Percentiles rank a stretch among this genome's conserved stretches.
phyloP scores from a whole-genome alignment of 2,113 vertebrate species.

The Corapipo altera region DNA sequence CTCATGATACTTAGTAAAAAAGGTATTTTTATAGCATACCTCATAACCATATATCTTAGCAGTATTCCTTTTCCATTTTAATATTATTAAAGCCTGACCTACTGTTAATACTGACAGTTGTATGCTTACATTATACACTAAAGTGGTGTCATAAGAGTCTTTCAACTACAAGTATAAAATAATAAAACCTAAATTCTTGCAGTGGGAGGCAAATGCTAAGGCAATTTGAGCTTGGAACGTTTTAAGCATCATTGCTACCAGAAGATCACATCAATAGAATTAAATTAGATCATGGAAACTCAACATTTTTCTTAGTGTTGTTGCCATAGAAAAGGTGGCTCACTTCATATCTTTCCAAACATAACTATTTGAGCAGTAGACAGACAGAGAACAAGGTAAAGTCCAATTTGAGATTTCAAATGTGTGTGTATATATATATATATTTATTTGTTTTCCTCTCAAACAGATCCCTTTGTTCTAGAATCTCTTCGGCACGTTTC shows the following conservation, averaged over 20 bases:
- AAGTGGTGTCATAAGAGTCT: neutral
- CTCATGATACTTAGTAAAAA: neutral
- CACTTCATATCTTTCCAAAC: constrained; percentile 13
- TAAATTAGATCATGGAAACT: constrained; percentile 23
- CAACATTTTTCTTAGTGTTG: constrained; percentile 55
- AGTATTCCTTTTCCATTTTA: neutral
- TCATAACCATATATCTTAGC: neutral
- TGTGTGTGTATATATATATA: neutral
- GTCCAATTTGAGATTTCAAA: neutral
- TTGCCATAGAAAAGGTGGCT: constrained; percentile 63
- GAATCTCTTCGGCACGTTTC: neutral
- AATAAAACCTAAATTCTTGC: neutral
- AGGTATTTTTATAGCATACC: neutral
- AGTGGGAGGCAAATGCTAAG: constrained; percentile 28
- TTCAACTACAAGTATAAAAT: constrained; percentile 10
- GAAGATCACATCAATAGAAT: constrained; percentile 30
- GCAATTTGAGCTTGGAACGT: constrained; percentile 14
- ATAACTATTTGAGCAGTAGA: constrained; percentile 1
- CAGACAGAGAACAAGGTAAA: constrained; percentile 16
- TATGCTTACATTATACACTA: neutral
- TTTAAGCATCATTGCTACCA: constrained; percentile 29
- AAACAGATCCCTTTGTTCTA: neutral
- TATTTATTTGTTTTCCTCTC: neutral
- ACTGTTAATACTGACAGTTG: neutral
- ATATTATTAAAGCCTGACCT: neutral